A percentile compares a stretch with the other conserved stretches of the same genome.
Conservation (phyloP, 1,140 invertebrate species). For the Neotoxoptera formosana region DNA sequence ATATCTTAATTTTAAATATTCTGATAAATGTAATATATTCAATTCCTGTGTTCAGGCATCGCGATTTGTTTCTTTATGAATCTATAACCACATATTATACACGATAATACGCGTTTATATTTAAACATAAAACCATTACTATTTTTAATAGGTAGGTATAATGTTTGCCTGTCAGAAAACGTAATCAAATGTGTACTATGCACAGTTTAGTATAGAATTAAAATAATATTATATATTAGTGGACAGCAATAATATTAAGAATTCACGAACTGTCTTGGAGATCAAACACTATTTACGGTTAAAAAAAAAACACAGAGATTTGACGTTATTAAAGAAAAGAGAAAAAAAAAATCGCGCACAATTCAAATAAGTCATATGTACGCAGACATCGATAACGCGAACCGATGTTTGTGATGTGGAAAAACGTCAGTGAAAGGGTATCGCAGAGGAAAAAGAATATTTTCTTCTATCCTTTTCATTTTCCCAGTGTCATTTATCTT, state of each 20-base stretch:
- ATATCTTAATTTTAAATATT: too few species aligned
- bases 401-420: constrained; percentile 11
- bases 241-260: background rate
- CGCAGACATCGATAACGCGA: background rate
- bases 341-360: background rate
- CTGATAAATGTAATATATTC: too few species aligned
- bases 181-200: too few species aligned
- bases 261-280: background rate
- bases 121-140: too few species aligned
- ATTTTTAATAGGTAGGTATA: too few species aligned
- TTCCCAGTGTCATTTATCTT: constrained; percentile 23
- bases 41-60: too few species aligned
- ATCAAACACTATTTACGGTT: background rate
- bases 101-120: too few species aligned
- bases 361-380: constrained; percentile 24
- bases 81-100: too few species aligned
- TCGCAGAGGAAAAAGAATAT: background rate
- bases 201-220: too few species aligned
- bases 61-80: too few species aligned
- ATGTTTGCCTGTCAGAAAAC: too few species aligned
- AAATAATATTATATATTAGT: background rate
- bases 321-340: too few species aligned
- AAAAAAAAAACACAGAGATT: background rate
- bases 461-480: constrained; percentile 32
- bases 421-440: background rate